phyloP scores from a whole-genome alignment of 30 jellyfish, hydroid and myxozoan genomes.

The Aurelia sp. region DNA sequence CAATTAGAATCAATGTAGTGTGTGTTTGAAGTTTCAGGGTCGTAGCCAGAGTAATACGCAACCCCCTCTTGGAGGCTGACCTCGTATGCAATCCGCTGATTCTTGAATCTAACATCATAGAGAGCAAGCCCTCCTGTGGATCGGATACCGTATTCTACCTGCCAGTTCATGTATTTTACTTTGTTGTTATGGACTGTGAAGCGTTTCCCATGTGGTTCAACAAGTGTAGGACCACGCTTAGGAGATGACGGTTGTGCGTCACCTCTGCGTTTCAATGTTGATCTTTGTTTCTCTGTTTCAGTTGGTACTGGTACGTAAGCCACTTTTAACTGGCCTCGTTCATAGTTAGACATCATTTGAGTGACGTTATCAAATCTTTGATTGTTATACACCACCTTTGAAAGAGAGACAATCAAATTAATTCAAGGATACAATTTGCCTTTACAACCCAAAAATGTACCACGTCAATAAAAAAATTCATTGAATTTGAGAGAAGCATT shows the following conservation, averaged over 20 bases:
- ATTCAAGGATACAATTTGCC: too few species aligned
- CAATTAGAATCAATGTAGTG: slow-evolving; percentile 56
- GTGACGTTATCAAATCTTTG: slow-evolving; percentile 42
- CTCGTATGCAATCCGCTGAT: slow-evolving; percentile 69
- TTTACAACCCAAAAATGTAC: too few species aligned
- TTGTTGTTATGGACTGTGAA: slow-evolving; percentile 42
- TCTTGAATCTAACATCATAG: slow-evolving; percentile 57
- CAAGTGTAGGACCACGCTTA: slow-evolving; percentile 67
- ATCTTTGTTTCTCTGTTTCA: slow-evolving; percentile 16
- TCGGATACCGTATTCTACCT: slow-evolving; percentile 57
- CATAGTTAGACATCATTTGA: slow-evolving; percentile 57
- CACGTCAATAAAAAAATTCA: too few species aligned
- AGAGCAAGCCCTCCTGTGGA: slow-evolving; percentile 56
- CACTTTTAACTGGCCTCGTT: slow-evolving; percentile 32
- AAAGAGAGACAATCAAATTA: neutral
- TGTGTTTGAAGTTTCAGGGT: slow-evolving; percentile 56
- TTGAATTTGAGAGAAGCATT: too few species aligned
- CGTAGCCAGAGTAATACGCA: slow-evolving; percentile 66
- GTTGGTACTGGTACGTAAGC: slow-evolving; percentile 45
- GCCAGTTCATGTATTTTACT: slow-evolving; percentile 66
- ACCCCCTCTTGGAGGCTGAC: slow-evolving; percentile 71
- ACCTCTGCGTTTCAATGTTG: slow-evolving; percentile 64
- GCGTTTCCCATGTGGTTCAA: slow-evolving; percentile 72
- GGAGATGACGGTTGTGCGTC: slow-evolving; percentile 31
- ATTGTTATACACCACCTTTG: slow-evolving; percentile 58